Base-by-base conservation (phyloP, 2,113 vertebrate species). In the Elephantulus edwardii region DNA sequence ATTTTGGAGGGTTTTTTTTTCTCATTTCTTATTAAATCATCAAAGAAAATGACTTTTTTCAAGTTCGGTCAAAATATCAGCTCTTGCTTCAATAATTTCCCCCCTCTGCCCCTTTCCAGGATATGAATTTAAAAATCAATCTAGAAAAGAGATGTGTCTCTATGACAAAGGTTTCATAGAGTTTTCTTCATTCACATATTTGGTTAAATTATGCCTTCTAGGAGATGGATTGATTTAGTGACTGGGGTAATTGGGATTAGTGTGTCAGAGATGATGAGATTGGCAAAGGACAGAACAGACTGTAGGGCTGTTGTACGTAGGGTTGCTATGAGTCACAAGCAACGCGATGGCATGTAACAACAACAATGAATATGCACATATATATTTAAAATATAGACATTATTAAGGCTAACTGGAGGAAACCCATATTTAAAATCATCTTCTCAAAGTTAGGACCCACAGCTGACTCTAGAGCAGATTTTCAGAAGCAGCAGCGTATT, bases 11-110 rank as follows among this genome's bases (percentile, higher is more conserved):
- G n/a, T n/a, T n/a, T n/a, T n/a, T n/a, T n/a, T 91, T 75, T 82
- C 30, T 74, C 54, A 40, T 93, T 88, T 88, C 33, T 79, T 94
- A 89, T 93, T 82, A 89, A n/a, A 85, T 79, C 24, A 10, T 75
- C 92, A 86, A 72, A 88, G 58, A 79, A 94, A 77, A 80, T 75
- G 79, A 24, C 6, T 24, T 74, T 91, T 92, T 48, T 77, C 86
- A 88, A 86, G 80, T 95, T 80, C 22, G 28, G 16, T 70, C 40
- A 88, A 54, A 75, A n/a, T 56, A 58, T 71, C 48, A 58, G 9
- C 48, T 77, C 38, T 86, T 66, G 16, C 54, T n/a, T 89, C 33
- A n/a, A 3, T 70, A 14, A 5, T 72, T 90, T 77, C 8, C 28
- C 50, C 5, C 24, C 64, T 68, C 42, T 1, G 8, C 7, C 26